A percentile compares a stretch with the other conserved stretches of the same genome.
These are phyloP conservation scores for Heterohyrax brucei DNA, from an alignment of 2,797 vertebrate genomes.

Conservation along the genomic window DNA sequence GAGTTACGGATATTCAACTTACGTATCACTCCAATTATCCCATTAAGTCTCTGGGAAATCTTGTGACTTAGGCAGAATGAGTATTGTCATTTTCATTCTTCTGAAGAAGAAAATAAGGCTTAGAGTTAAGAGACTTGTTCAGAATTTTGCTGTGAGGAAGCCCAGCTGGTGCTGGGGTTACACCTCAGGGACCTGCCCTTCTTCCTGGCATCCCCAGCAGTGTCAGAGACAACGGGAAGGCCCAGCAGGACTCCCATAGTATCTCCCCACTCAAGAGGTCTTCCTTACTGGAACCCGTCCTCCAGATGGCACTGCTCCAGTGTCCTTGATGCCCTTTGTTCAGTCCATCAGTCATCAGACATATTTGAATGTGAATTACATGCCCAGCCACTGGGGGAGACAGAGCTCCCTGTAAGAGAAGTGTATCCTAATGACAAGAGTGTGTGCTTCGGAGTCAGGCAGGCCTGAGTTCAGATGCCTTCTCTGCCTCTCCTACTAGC, in stretches of 20 bases:
- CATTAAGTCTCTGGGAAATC: slow-evolving; percentile 65
- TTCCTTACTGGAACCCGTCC: neutral
- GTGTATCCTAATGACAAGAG: neutral
- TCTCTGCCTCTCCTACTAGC: neutral
- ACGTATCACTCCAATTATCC: slow-evolving; percentile 53
- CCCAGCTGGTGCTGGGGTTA: neutral
- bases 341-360: neutral
- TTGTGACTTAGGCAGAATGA: slow-evolving; percentile 34
- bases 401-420: neutral
- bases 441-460: neutral
- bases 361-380: neutral
- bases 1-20: too few species aligned
- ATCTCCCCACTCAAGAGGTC: too few species aligned
- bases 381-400: neutral
- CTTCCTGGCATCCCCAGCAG: neutral
- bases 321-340: neutral
- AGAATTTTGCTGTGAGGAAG: neutral
- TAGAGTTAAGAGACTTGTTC: slow-evolving; percentile 15
- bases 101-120: slow-evolving; percentile 12
- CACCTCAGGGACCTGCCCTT: neutral
- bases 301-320: neutral
- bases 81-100: slow-evolving; percentile 55
- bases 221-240: neutral
- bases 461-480: neutral
- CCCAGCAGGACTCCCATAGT: neutral